Percentiles rank a stretch among this genome's conserved stretches.
Conservation (phyloP, 2,113 vertebrate genomes). For the Poeciliopsis turrubarensis region DNA sequence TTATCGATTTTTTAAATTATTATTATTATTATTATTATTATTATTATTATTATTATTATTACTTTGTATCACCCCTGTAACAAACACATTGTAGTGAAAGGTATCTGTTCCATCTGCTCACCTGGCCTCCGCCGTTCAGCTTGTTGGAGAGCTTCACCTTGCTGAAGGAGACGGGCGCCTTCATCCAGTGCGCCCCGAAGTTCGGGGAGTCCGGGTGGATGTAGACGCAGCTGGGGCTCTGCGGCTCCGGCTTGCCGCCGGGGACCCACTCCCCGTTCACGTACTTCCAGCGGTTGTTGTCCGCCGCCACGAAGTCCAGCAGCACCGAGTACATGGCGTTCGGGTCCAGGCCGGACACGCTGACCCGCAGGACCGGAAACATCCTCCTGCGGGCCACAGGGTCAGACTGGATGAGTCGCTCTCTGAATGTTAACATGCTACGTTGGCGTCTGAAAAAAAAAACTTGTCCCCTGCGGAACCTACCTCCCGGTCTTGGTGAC, state of each 20-base stretch:
- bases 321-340: slow-evolving; percentile 86
- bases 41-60: too few species aligned
- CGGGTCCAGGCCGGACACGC: slow-evolving; percentile 80
- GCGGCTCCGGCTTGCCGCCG: slow-evolving; percentile 83
- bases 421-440: background rate
- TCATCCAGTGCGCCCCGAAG: slow-evolving; percentile 87
- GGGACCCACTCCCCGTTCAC: slow-evolving; percentile 86
- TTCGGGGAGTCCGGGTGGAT: slow-evolving; percentile 86
- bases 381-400: slow-evolving; percentile 74
- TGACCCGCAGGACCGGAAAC: slow-evolving; percentile 83
- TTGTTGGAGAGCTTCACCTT: slow-evolving; percentile 87
- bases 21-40: too few species aligned
- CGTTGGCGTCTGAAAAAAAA: too few species aligned
- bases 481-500: slow-evolving; percentile 85
- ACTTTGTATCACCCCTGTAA: too few species aligned
- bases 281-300: slow-evolving; percentile 86
- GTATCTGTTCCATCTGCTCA: slow-evolving; percentile 30
- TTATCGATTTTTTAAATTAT: too few species aligned
- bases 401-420: background rate
- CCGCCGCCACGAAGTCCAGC: slow-evolving; percentile 83
- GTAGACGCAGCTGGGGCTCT: slow-evolving; percentile 86
- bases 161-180: slow-evolving; percentile 84
- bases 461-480: background rate
- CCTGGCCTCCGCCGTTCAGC: slow-evolving; percentile 85
- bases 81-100: background rate